Evolutionary conservation across 2,888 invertebrate species (phyloP), one percentile per base, ranked within the genome.

Genomic region (Sicus ferrugineus): DNA sequence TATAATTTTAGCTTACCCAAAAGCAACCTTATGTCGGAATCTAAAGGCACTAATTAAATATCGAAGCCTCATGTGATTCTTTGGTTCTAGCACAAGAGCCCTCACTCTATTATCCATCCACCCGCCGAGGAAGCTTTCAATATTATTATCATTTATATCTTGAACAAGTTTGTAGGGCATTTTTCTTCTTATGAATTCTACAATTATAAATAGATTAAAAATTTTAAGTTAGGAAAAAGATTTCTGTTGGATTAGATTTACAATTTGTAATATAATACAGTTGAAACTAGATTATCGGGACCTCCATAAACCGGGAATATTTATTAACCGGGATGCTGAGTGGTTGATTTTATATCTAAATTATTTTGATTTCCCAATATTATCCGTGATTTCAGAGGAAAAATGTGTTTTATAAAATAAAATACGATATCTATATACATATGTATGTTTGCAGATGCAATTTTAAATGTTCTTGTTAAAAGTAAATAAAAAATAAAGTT

Each of bases 21-120:
- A 96, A 58, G 93, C 92, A 54, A 97, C 93, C 74, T 93, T 88
- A 78, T 93, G 92, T 76, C 93, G 89, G 84, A 94, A 95, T 82
- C 92, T 92, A 86, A 91, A 96, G 42, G 97, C 96, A 73, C 94
- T 91, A 73, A 96, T 89, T 74, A 97, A 87, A 86, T 97, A 98
- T 73, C 97, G 87, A 68, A 97, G 88, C 65, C 96, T 89, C 67
- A 94, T 90, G 14, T 90, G 89, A 73, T 88, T 89, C 70, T 90
- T 88, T 72, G 92, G 92, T 80, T 95, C 93, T 85, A 97, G 94
- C 78, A 97, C 92, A 68, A 98, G 86, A 34, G 94, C 96, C 74
- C 97, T 89, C 52, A 97, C 95, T 83, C 92, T 89, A 85, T 98
- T 98, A 86, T 98, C 97, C 72, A 90, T 89, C 92, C 97, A 97